Percentiles rank a stretch among this genome's conserved stretches.
phyloP scores from a whole-genome alignment of 2,888 invertebrate genomes.

The Taphrorychus bicolor region DNA sequence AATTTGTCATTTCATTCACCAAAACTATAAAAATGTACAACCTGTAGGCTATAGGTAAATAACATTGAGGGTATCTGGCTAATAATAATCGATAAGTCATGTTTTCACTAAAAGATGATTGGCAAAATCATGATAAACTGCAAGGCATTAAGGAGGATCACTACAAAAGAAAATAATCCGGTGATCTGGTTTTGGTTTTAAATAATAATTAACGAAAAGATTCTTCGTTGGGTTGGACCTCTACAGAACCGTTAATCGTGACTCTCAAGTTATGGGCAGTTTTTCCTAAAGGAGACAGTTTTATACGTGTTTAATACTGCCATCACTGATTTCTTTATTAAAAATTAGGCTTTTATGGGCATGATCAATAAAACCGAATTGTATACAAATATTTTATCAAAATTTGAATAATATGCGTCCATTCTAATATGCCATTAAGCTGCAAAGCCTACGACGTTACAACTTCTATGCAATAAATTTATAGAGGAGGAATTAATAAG shows the following conservation, averaged over 20 bases:
- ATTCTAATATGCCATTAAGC: background rate
- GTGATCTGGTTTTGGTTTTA: constrained; percentile 5
- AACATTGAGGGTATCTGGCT: no score
- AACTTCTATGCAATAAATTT: background rate
- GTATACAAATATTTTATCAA: background rate
- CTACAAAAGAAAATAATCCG: background rate
- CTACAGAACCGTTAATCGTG: background rate
- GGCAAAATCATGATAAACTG: background rate
- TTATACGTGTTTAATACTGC: background rate
- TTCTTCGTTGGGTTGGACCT: background rate
- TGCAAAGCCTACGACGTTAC: background rate
- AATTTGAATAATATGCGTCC: background rate
- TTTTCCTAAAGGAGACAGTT: background rate
- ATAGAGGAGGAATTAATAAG: background rate
- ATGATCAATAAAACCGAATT: background rate
- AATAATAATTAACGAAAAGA: background rate
- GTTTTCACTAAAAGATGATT: background rate
- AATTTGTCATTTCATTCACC: background rate
- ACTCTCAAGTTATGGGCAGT: background rate
- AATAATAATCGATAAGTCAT: background rate
- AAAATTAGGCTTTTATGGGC: background rate
- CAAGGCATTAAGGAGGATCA: background rate
- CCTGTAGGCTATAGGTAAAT: no score
- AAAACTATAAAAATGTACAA: background rate
- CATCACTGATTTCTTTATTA: background rate